A percentile compares a stretch with the other conserved stretches of the same genome.
phyloP scores from a whole-genome alignment of 2,113 vertebrate genomes.

The Ctenomys sociabilis region DNA sequence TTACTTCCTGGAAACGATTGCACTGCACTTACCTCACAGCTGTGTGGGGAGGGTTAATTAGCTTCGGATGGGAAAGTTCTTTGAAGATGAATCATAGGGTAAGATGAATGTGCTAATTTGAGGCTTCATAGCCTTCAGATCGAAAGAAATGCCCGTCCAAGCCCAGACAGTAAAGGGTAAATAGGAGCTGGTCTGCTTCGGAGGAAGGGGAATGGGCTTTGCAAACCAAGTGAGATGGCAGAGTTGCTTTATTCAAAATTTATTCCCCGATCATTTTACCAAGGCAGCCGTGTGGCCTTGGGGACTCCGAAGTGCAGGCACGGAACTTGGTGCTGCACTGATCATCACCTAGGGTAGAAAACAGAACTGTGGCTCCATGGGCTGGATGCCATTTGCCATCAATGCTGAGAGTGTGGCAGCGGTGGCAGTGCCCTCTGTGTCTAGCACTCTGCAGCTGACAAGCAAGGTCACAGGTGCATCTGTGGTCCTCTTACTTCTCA shows the following conservation, averaged over 20 bases:
- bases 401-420: background rate
- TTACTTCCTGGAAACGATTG: constrained; percentile 7
- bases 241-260: background rate
- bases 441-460: background rate
- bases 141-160: background rate
- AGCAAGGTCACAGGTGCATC: accelerated
- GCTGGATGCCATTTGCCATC: background rate
- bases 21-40: constrained; percentile 55
- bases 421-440: background rate
- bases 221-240: background rate
- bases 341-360: background rate
- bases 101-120: constrained; percentile 32
- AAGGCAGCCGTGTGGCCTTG: background rate
- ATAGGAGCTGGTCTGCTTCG: background rate
- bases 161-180: background rate
- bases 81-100: constrained; percentile 59
- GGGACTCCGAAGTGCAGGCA: background rate
- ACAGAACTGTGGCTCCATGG: background rate
- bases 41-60: constrained; percentile 58
- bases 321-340: background rate
- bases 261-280: background rate
- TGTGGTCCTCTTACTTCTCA: background rate
- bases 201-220: background rate
- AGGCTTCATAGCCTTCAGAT: background rate
- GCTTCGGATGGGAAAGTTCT: constrained; percentile 66